Evolutionary conservation across 2,888 invertebrate genomes (phyloP), one percentile per base, ranked within the genome.

Genomic region (Hecatera dysodea): DNA sequence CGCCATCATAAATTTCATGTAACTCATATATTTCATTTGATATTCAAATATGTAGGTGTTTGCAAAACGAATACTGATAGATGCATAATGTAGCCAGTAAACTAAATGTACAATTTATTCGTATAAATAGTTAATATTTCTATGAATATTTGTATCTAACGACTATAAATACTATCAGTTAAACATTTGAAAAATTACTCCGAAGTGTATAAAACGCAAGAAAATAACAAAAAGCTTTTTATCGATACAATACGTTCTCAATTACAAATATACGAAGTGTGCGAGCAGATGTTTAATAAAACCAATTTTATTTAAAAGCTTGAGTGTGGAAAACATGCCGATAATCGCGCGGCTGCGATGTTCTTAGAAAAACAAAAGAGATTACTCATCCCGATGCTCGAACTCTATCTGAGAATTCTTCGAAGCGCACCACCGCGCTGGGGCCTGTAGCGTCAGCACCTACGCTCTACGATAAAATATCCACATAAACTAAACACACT

Each of bases 301-400:
- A 80, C 82, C 73, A 75, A 84, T 84, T 90, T 87, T 78, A 85
- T 88, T 87, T 87, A 87, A 89, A 88, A 86, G 83, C 82, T 86
- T 74, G 73, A 86, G 84, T 85, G 83, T 86, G 88, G 88, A 90
- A 89, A 90, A 92, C 89, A 89, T 91, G 90, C 90, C 90, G 93
- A 94, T 94, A 93, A 95, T 94, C 93, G 91, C 83, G 77, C 85
- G 86, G 86, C 88, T 85, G 87, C 88, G 86, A 87, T 89, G 89
- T 91, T 92, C 92, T 93, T 89, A 93, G 93, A 95, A 95, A 95
- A 95, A 95, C 94, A 95, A 95, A 95, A 94, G 95, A 94, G 94
- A 95, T 96, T 95, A 95, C 94, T 96, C 95, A 95, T 95, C 93
- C 94, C 89, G 88, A 89, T 87, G 91, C 92, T 92, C 95, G 93